Conservation (phyloP, 1,140 invertebrate species). For the Zaprionus lachaisei region DNA sequence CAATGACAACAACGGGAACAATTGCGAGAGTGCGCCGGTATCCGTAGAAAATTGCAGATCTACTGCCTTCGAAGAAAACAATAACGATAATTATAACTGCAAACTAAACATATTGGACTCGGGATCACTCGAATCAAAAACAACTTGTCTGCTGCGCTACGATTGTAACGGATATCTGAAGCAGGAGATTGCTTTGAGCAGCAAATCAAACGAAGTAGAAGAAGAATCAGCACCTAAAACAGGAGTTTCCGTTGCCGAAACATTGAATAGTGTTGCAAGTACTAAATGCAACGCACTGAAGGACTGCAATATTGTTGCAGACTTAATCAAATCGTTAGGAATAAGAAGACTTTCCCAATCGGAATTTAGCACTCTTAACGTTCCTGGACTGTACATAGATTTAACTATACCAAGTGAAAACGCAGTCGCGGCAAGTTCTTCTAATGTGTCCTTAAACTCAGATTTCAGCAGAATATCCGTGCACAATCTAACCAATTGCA, state of each 20-base stretch:
- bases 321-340: background rate
- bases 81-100: slow-evolving; percentile 67
- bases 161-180: slow-evolving; percentile 71
- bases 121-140: slow-evolving; percentile 14
- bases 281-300: background rate
- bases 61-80: slow-evolving; percentile 46
- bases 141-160: slow-evolving; percentile 63
- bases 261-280: background rate
- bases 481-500: slow-evolving; percentile 7
- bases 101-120: slow-evolving; percentile 38
- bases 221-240: background rate
- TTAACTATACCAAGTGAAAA: slow-evolving; percentile 39
- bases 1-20: background rate
- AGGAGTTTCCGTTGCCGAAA: background rate
- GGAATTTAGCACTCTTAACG: slow-evolving; percentile 14
- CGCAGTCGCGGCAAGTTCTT: slow-evolving; percentile 30
- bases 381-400: slow-evolving; percentile 14
- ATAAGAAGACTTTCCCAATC: background rate
- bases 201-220: slow-evolving; percentile 12
- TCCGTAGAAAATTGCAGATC: slow-evolving; percentile 40
- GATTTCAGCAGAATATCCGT: slow-evolving; percentile 22
- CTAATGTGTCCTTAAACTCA: slow-evolving; percentile 47
- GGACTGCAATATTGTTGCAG: background rate
- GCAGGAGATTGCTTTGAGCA: slow-evolving; percentile 29
- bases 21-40: slow-evolving; percentile 1